Conservation (phyloP, 2,797 vertebrate genomes). For the Neostethus bicornis region DNA sequence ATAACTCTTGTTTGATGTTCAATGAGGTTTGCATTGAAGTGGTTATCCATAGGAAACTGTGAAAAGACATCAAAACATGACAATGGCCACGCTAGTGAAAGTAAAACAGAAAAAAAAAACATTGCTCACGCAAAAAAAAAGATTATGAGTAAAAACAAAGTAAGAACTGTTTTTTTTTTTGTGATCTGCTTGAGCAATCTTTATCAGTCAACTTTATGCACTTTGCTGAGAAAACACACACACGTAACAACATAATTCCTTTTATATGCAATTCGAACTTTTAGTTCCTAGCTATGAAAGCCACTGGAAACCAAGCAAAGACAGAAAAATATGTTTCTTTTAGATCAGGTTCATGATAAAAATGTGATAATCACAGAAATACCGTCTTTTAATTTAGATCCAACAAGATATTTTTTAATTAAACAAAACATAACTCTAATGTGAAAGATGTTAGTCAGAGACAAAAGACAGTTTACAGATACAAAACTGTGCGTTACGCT, state of each 20-base stretch:
- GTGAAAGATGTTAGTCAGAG: too few relatives aligned
- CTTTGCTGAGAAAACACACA: conserved; percentile 1
- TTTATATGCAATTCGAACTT: background rate
- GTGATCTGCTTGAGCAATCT: background rate
- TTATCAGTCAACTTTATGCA: background rate
- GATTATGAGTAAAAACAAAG: background rate
- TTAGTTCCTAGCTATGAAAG: background rate
- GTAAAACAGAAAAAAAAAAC: background rate
- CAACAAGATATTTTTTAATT: too few relatives aligned
- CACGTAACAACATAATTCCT: background rate
- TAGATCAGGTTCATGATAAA: background rate
- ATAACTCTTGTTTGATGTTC: conserved; percentile 16
- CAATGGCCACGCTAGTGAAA: background rate
- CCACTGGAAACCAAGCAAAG: background rate
- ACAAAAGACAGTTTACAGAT: too few relatives aligned
- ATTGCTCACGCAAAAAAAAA: background rate
- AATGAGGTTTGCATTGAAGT: conserved; percentile 7
- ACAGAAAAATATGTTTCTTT: background rate
- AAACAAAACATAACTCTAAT: background rate
- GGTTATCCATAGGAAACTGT: conserved; percentile 9
- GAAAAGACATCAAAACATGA: conserved; percentile 17
- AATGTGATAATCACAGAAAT: background rate
- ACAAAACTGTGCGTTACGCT: too few relatives aligned
- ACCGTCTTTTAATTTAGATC: too few relatives aligned
- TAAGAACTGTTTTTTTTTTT: background rate